Base-by-base conservation (phyloP, 2,797 vertebrate species). In the Eulemur mongoz region DNA sequence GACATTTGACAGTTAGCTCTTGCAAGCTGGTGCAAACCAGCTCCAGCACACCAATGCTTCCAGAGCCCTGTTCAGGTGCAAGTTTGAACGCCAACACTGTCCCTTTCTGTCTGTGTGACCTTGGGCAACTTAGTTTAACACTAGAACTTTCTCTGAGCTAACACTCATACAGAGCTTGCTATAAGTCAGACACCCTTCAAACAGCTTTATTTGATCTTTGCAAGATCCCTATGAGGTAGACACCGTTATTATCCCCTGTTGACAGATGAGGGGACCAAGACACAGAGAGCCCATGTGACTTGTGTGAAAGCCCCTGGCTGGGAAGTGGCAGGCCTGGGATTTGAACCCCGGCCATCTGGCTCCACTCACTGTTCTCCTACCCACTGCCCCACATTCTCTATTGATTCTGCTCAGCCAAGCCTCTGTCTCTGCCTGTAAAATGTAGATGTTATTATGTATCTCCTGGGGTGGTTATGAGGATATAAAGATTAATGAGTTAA, bases 401-500 rank as follows among this genome's bases (percentile, higher is more conserved):
- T 50, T 79, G 10, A 1, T 7, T 22, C 30, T 32, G 25, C 54
- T 1, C 2, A 13, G 57, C 54, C 1, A 10, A 4, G 10, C 32
- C 25, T 80, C 50, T 0, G 5, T 48, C 65, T 63, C 76, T 35
- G 22, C 14, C 38, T 85, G 6, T 35, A 38, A 40, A 76, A 35
- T 12, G 5, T 4, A 54, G 50, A 35, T 50, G 23, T 25, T 1
- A 0, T 30, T 18, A 5, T 6, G 8, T 38, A 4, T 83, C 40
- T 81, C 18, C 32, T 9, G 20, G 48, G 54, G 43, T 35, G 13
- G 72, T 27, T 4, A 8, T 8, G 20, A 67, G n/a, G 48, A 32
- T 63, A 4, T 22, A n/a, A 27, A 35, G 32, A 76, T 45, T 20
- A 59, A 12, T 4, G 18, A 65, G 65, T 27, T 11, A 25, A 50